Base-by-base conservation (phyloP, 2,888 invertebrate species). In the Strigamia transsilvanica region DNA sequence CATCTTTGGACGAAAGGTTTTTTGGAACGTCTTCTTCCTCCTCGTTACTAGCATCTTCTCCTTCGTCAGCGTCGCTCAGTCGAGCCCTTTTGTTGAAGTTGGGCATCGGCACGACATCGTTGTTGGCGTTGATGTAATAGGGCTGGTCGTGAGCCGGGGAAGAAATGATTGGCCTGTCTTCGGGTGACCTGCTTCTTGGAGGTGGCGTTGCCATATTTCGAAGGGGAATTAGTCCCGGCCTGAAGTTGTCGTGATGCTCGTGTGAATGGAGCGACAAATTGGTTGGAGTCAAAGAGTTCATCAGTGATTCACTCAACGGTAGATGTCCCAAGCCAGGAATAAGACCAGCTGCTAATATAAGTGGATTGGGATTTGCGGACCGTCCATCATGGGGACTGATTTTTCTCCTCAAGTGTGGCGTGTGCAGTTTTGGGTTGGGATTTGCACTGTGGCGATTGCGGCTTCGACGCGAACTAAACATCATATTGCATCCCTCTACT, bases 401-500 rank as follows among this genome's bases (percentile, higher is more conserved):
- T 89, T 98, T 98, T 85, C 98, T 90, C 83, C 97, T 91, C 85
- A 97, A 89, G 88, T 98, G 97, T 1, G 98, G 97, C 82, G 97
- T 97, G 89, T 99, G 99, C 21, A 99, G 90, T 88, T 99, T 99
- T 0, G 99, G 99, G 89, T 99, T 99, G 0, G 98, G 98, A 88
- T 99, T 99, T 12, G 98, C 98, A 88, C 97, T 97, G 89, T 99
- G 99, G 2, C 99, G 91, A 87, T 99, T 99, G 81, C 99, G 91
- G 34, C 97, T 97, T 85, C 99, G 91, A 84, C 99, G 91, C 13
- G 98, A 98, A 88, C 98, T 98, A 87, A 99, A 99, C 97, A 98
- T 98, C 97, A 98, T 98, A 88, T 96, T 98, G 89, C 99, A 99
- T 0, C 98, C 98, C 87, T 96, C 96, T 0, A 99, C 98, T 0